These are phyloP conservation scores for Limnephilus auricula DNA, from an alignment of 2,888 invertebrate species.

Conservation along the genomic window DNA sequence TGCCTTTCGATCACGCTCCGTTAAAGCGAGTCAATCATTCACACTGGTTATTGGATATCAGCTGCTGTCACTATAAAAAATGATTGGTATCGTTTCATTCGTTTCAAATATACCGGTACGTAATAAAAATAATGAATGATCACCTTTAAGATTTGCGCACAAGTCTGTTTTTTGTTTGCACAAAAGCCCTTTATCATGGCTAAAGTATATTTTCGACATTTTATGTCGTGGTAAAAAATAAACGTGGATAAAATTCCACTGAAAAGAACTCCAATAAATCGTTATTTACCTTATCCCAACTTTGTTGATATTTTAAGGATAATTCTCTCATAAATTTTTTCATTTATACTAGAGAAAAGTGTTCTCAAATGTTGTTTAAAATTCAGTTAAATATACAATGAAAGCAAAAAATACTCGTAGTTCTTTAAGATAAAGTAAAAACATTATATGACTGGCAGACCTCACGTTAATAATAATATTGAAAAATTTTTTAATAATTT, in stretches of 20 bases:
- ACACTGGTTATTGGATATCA: neutral
- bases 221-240: neutral
- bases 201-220: neutral
- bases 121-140: neutral
- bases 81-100: neutral
- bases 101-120: neutral
- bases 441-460: neutral
- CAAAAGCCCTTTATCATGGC: neutral
- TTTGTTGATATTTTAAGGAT: neutral
- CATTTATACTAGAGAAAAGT: neutral
- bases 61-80: neutral
- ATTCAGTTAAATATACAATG: neutral
- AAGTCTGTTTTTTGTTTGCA: neutral
- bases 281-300: neutral
- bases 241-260: too few species aligned
- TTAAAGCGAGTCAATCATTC: neutral
- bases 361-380: neutral
- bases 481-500: too few species aligned
- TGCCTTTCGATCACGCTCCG: neutral
- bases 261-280: too few species aligned
- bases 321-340: neutral
- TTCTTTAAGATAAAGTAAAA: neutral
- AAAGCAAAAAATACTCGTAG: neutral
- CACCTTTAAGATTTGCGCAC: neutral
- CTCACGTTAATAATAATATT: too few species aligned